Percentiles rank a stretch among this genome's conserved stretches.
These are phyloP conservation scores for Odontesthes bonariensis DNA, from an alignment of 2,113 vertebrate genomes.

Conservation along the genomic window DNA sequence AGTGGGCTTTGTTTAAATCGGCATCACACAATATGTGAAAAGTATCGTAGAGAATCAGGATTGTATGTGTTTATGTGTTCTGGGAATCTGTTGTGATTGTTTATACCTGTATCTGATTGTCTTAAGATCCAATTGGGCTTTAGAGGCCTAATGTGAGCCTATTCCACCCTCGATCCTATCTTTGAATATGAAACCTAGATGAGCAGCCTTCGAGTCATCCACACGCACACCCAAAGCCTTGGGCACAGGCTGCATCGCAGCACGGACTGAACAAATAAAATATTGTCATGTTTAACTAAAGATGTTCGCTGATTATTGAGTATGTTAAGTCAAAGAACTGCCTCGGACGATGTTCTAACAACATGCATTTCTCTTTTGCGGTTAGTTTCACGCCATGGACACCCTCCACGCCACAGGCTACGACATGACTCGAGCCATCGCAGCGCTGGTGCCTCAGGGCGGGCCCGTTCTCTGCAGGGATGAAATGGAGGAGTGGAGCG, in stretches of 20 bases:
- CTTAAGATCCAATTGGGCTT: constrained; percentile 54
- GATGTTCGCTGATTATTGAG: background rate
- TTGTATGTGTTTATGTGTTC: constrained; percentile 1
- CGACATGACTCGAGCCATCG: constrained; percentile 96
- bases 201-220: constrained; percentile 47
- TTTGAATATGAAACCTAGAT: constrained; percentile 78
- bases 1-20: constrained; percentile 11
- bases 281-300: background rate
- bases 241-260: constrained; percentile 19
- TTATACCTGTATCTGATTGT: constrained; percentile 42
- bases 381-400: constrained; percentile 98
- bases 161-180: constrained; percentile 68
- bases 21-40: constrained; percentile 10
- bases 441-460: constrained; percentile 96
- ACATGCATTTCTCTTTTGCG: background rate
- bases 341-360: background rate
- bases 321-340: background rate
- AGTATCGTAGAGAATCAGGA: background rate
- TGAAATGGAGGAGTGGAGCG: constrained; percentile 99
- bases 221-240: constrained; percentile 19
- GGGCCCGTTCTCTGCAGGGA: constrained; percentile 97
- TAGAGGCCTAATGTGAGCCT: constrained; percentile 46
- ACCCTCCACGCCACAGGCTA: constrained; percentile 94
- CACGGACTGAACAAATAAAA: constrained; percentile 7
- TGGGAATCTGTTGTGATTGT: constrained; percentile 26